Evolutionary conservation across 2,113 vertebrate species (phyloP).

Genomic region (Psephotus haematonotus): DNA sequence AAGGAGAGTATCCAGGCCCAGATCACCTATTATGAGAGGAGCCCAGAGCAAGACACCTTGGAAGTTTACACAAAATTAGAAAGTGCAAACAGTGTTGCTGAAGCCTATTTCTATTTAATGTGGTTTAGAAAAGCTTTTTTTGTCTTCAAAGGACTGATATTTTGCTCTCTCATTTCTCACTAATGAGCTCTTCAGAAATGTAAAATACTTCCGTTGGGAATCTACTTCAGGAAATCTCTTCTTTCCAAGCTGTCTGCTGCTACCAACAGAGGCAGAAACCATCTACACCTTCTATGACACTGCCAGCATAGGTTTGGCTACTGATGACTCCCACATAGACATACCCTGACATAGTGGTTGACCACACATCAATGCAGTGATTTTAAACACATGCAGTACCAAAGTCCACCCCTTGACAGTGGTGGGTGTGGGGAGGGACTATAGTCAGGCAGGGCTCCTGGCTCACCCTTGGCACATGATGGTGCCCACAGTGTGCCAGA

Average conservation of each 20-base stretch:
- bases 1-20: not conserved
- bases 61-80: not conserved
- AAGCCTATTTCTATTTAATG: not conserved
- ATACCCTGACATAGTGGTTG: not conserved
- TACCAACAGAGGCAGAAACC: not conserved
- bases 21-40: not conserved
- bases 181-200: not conserved
- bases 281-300: accelerated
- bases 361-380: accelerated
- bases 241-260: not conserved
- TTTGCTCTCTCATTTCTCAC: not conserved
- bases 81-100: not conserved
- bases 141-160: not conserved
- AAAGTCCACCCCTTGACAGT: accelerated
- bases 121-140: not conserved
- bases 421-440: accelerated
- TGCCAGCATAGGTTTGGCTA: not conserved
- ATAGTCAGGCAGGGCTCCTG: not conserved
- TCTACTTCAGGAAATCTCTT: not conserved
- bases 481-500: not conserved
- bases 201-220: not conserved
- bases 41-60: not conserved
- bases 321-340: not conserved
- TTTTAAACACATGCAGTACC: accelerated
- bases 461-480: not conserved